Base-by-base conservation (phyloP, 2,888 invertebrate genomes). In the Amphipoea lucens region DNA sequence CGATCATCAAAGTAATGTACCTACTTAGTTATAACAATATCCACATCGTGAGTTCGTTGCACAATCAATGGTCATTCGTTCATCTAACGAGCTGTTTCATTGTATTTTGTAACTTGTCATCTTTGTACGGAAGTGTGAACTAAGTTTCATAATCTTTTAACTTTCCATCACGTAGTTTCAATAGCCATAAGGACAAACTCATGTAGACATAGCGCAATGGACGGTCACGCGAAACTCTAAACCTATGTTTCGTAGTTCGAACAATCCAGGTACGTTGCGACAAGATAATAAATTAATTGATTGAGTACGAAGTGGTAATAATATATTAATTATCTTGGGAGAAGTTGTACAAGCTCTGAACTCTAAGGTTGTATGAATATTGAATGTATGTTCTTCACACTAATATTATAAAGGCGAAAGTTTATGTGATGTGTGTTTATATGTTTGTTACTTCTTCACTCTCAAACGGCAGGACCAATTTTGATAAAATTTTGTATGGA, bases 61-160 rank as follows among this genome's bases (percentile, higher is more conserved):
- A 92, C 91, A 94, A 95, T 92, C 91, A 89, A 88, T 88, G 88
- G 87, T 90, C 91, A 92, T 93, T 93, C 90, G 91, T 93, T 85
- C 91, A 87, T 86, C 82, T 91, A 93, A 92, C 91, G 91, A 93
- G 90, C 87, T 79, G 84, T 79, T 89, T 88, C 85, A 85, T 90
- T 88, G 88, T 87, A 79, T 84, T 85, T 81, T 68, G 75, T 81
- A 79, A 83, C 66, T 57, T 72, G 23, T 69, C 42, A 23, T 54
- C 62, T 69, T 11, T 36, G 45, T 77, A 63, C 45, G 65, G 67
- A 78, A 71, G 57, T 76, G 51, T 76, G 20, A 66, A 77, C n/a
- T 51, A 40, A 42, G 62, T 85, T 85, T 85, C 51, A 67, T 82
- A 78, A 81, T 65, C 62, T 29, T 72, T 74, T 74, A 42, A 67